Conservation (phyloP, 37 sponge, comb jelly and placozoan genomes). For the Halichondria panicea region DNA sequence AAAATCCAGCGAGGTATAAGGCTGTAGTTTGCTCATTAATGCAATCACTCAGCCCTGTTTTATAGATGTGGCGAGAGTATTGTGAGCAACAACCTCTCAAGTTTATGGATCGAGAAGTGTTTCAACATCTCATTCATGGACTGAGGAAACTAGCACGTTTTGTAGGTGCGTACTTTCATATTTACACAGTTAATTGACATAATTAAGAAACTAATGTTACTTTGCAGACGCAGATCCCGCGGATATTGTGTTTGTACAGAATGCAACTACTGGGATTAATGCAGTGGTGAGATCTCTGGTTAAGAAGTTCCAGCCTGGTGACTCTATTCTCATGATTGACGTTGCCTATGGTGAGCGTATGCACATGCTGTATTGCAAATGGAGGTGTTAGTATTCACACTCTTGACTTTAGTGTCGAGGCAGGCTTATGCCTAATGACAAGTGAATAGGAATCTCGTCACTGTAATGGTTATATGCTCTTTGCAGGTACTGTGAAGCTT, state of each 20-base stretch:
- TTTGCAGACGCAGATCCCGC: constrained; percentile 55
- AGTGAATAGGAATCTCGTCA: too few relatives aligned
- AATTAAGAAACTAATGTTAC: not conserved
- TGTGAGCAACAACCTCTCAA: constrained; percentile 79
- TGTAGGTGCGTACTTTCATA: constrained; percentile 36
- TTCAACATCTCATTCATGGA: constrained; percentile 65
- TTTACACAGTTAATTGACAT: too few relatives aligned
- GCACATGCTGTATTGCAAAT: too few relatives aligned
- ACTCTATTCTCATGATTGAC: constrained; percentile 66
- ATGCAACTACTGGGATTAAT: constrained; percentile 72
- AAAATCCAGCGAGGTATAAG: constrained; percentile 18
- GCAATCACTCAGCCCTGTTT: not conserved
- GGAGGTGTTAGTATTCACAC: too few relatives aligned
- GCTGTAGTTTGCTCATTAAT: not conserved
- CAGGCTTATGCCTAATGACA: too few relatives aligned
- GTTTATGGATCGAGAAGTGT: constrained; percentile 77
- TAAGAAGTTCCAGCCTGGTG: constrained; percentile 49
- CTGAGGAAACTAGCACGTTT: constrained; percentile 62
- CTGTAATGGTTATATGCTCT: too few relatives aligned
- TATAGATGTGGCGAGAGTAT: constrained; percentile 68
- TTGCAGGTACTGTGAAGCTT: too few relatives aligned
- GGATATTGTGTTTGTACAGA: constrained; percentile 77
- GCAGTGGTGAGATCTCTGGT: constrained; percentile 57
- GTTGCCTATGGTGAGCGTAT: constrained; percentile 71
- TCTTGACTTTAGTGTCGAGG: too few relatives aligned